Conservation (phyloP, 1,140 invertebrate genomes). For the Anoplophora glabripennis region DNA sequence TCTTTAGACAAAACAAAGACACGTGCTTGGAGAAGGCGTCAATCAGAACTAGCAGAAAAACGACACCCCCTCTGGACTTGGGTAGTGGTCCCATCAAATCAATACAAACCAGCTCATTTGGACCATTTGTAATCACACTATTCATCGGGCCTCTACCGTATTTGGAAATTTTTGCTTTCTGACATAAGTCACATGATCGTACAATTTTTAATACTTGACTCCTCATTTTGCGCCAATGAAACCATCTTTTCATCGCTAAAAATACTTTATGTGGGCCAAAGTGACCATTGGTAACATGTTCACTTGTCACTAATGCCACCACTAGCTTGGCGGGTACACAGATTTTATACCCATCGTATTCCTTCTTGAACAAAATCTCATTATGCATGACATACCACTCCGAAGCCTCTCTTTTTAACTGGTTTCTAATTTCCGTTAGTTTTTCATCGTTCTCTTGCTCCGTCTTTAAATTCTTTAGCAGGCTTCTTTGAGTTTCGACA, state of each 20-base stretch:
- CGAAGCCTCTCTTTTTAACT: background rate
- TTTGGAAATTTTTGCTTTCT: constrained; percentile 4
- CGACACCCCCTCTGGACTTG: background rate
- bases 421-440: background rate
- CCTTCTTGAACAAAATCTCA: background rate
- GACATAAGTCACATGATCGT: constrained; percentile 6
- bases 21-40: background rate
- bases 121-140: background rate
- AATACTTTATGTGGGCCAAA: background rate
- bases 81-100: constrained; percentile 6
- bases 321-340: background rate
- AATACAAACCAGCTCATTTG: background rate
- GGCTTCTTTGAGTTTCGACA: too few relatives aligned
- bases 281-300: constrained; percentile 11
- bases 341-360: background rate
- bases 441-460: too few relatives aligned
- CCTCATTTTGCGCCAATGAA: constrained; percentile 10
- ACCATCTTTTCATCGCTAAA: background rate
- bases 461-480: too few relatives aligned
- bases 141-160: background rate
- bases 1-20: background rate
- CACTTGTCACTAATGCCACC: background rate
- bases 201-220: background rate
- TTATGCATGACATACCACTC: background rate
- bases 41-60: background rate